Base-by-base conservation (phyloP, 2,888 invertebrate species). In the Eumacrocentrus americanus region DNA sequence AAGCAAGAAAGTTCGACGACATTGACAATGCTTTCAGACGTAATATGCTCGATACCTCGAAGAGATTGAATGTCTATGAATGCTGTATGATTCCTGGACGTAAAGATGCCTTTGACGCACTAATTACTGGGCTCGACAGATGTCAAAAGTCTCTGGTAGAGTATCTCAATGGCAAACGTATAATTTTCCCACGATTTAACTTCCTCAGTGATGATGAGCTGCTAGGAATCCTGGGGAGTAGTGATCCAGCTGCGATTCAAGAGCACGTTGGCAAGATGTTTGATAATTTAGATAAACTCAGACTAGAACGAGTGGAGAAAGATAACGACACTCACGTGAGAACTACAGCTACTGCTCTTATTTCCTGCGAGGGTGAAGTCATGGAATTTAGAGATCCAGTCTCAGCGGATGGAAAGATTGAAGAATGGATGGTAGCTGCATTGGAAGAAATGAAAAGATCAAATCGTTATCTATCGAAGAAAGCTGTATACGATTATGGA, bases 251-350 rank as follows among this genome's bases (percentile, higher is more conserved):
- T 54, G 90, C 91, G 71, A 93, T 96, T 6, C 95, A 96, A 79
- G 93, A 95, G 72, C 94, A 96, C 75, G 92, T 96, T 86, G 91
- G 94, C 56, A 96, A 96, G 89, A 95, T 96, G 94, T 96, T 93
- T 79, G 95, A 95, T 80, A 95, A 95, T 74, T 89, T 96, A 25
- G 88, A 90, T 68, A 86, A 89, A 14, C 82, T 96, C 63, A 85
- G 87, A 25, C 83, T 95, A 67, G 84, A 84, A n/a, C n/a, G n/a
- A 20, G 84, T 86, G 40, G 38, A 34, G 6, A 18, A 55, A 16
- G 34, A 35, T 2, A 55, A 55, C 6, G 90, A 91, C 70, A 85
- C 84, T 61, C 84, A 85, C 11, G 88, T 89, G 52, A 85, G 88
- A 40, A 85, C 86, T 0, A 83, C 89, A 9, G 93, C 91, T 0